Evolutionary conservation across 2,113 vertebrate genomes (phyloP).

Genomic region (Butorides virescens): DNA sequence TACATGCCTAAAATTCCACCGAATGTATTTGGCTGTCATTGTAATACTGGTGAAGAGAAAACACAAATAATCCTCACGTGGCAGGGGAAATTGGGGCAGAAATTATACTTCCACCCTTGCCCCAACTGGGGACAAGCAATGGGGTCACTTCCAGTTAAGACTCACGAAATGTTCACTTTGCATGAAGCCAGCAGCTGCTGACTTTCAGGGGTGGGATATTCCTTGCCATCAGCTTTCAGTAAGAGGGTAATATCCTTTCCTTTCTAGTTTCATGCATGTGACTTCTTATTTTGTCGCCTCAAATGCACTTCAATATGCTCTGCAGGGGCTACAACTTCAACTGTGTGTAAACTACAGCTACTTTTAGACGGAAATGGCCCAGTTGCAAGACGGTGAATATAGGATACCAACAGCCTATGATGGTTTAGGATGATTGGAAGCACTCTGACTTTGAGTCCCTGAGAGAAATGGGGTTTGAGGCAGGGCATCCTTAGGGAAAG

Average conservation of each 20-base stretch:
- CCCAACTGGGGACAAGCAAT: background rate
- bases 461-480: background rate
- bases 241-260: background rate
- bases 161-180: background rate
- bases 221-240: background rate
- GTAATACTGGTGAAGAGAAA: background rate
- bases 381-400: background rate
- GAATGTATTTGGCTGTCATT: background rate
- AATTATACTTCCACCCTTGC: background rate
- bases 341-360: background rate
- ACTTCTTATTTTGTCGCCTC: background rate
- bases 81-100: background rate
- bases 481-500: background rate
- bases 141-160: background rate
- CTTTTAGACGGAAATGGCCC: background rate
- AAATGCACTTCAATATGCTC: background rate
- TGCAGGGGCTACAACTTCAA: background rate
- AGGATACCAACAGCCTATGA: background rate
- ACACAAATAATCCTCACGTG: background rate
- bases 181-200: background rate
- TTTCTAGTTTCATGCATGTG: background rate
- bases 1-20: conserved; percentile 32
- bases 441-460: background rate
- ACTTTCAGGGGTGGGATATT: background rate
- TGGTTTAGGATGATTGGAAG: background rate